A percentile compares a stretch with the other conserved stretches of the same genome.
These are phyloP conservation scores for Drosophila obscura DNA, from an alignment of 1,140 invertebrate species.

Conservation along the genomic window DNA sequence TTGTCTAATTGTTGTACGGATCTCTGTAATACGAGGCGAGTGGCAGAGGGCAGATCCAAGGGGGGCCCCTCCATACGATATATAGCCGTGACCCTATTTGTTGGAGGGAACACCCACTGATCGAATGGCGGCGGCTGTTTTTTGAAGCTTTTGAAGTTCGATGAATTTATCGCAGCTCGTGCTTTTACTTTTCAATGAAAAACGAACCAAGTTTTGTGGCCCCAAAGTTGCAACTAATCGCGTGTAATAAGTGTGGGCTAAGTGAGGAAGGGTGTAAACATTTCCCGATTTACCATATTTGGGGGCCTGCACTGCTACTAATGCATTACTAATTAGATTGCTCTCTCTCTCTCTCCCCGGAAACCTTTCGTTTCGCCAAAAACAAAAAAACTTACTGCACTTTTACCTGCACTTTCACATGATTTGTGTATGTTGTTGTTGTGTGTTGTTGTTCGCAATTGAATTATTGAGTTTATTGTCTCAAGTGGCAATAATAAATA, in stretches of 20 bases:
- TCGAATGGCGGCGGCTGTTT: conserved; percentile 38
- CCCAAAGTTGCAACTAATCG: not conserved
- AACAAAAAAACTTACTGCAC: conserved; percentile 15
- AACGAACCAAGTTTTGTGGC: too few relatives aligned
- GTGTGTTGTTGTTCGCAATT: conserved; percentile 33
- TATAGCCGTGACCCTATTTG: conserved; percentile 67
- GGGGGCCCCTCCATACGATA: conserved; percentile 9
- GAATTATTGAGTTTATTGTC: conserved; percentile 70
- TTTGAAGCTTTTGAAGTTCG: conserved; percentile 57
- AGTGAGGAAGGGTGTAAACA: conserved; percentile 7
- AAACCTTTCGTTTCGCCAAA: conserved; percentile 68
- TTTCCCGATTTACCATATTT: conserved; percentile 43
- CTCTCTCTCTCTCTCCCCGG: conserved; percentile 4
- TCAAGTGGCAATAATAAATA: conserved; percentile 75
- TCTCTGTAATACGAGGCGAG: conserved; percentile 7
- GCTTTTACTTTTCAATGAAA: conserved; percentile 39
- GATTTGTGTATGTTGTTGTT: not conserved
- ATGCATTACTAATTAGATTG: conserved; percentile 64
- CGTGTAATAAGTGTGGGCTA: conserved; percentile 6
- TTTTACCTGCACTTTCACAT: conserved; percentile 68
- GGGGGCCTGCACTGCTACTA: conserved; percentile 13
- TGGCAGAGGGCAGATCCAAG: not conserved
- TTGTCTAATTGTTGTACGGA: conserved; percentile 38
- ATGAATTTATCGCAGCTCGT: conserved; percentile 11
- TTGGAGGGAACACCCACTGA: conserved; percentile 65